Conservation (phyloP, 2,888 invertebrate genomes). For the Teleogryllus oceanicus region DNA sequence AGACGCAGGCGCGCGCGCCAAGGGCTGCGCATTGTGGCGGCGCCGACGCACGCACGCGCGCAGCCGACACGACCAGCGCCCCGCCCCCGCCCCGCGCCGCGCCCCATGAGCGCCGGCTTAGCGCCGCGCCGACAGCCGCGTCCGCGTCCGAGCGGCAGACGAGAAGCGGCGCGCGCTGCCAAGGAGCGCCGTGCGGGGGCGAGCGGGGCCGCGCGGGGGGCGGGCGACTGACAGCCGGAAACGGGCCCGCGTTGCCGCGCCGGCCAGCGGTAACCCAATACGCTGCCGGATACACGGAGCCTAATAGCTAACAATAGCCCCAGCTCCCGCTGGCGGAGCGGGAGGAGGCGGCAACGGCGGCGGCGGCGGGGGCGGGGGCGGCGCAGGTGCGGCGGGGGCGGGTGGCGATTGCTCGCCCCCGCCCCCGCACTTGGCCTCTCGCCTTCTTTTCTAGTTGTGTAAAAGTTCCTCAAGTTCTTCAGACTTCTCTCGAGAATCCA, state of each 20-base stretch:
- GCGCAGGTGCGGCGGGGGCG: too few relatives aligned
- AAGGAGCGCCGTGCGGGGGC: background rate
- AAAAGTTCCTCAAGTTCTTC: slow-evolving; percentile 4
- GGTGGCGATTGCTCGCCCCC: too few relatives aligned
- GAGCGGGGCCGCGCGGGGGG: background rate
- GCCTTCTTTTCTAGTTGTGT: slow-evolving; percentile 18
- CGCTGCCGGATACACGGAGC: background rate
- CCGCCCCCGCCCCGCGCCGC: background rate
- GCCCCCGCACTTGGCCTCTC: too few relatives aligned
- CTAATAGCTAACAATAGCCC: background rate
- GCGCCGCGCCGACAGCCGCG: too few relatives aligned
- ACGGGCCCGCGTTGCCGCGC: background rate
- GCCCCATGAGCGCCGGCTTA: background rate
- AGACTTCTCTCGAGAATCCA: background rate
- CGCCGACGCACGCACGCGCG: background rate
- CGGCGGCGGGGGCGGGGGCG: too few relatives aligned
- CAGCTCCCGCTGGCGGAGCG: background rate
- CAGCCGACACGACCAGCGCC: background rate
- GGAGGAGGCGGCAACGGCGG: too few relatives aligned
- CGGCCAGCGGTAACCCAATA: background rate
- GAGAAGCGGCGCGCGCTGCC: background rate
- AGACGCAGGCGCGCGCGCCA: background rate
- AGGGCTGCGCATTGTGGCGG: too few relatives aligned
- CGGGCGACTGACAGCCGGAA: slow-evolving; percentile 1
- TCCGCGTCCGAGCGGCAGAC: background rate